Base-by-base conservation (phyloP, 35 echinoderm and acorn worm species). In the Ophiothrix spiculata region DNA sequence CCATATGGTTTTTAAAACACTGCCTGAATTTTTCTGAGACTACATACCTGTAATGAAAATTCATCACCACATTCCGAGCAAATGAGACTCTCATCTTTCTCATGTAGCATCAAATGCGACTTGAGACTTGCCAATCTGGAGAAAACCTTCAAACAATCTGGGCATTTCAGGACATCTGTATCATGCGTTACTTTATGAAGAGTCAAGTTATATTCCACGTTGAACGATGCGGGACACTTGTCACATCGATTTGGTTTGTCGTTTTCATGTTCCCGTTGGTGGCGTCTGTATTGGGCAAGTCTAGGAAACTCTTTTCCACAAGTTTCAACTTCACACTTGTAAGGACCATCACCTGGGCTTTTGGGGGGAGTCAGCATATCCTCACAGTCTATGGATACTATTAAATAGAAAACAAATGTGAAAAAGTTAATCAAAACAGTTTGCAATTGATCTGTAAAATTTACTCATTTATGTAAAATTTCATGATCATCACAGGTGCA, bases 31-130 rank as follows among this genome's bases (percentile, higher is more conserved):
- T n/a, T n/a, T n/a, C n/a, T n/a, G n/a, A n/a, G n/a, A n/a, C n/a
- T n/a, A 32, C 80, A 37, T 75, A 98, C 95, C 92, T 98, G 95
- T 14, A 98, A 79, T 45, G 77, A 78, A 39, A 98, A 98, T 77
- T 98, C 95, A 83, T 98, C 95, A 17, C 95, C 95, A 84, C 95
- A 98, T 40, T 98, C 95, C 23, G 64, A 74, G 77, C 95, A 98
- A 36, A 94, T 94, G 1, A 98, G 38, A 36, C 81, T 90, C 77
- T 98, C 95, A 45, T 98, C 95, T 33, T 89, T 94, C 42, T 91
- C 92, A 84, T 98, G 95, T 0, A 98, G 85, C 85, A 98, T 91
- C 69, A 98, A 88, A 40, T 98, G 95, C 0, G 95, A 86, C 75
- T 98, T 98, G 77, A 98, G 89, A 84, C 95, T 98, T 1, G 95